Conservation (phyloP, 2,888 invertebrate species). For the Dasypogon diadema region DNA sequence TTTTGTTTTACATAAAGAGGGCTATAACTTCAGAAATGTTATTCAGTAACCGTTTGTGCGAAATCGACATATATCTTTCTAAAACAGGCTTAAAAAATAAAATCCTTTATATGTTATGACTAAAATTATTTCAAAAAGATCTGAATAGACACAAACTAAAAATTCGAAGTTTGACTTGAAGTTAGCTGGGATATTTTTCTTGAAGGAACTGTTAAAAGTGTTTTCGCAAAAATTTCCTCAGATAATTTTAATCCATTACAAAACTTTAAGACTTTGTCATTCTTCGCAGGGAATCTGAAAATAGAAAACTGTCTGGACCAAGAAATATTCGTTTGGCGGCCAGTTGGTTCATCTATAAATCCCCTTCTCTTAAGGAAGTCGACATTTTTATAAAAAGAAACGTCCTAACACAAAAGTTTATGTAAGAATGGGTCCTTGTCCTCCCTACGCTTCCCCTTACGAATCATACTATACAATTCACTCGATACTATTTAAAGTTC, state of each 20-base stretch:
- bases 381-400: conserved; percentile 2
- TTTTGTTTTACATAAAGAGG: too few species aligned
- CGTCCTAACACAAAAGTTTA: conserved; percentile 8
- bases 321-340: background rate
- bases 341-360: conserved; percentile 15
- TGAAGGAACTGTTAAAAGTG: background rate
- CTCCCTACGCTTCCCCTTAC: background rate
- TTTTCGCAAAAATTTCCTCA: background rate
- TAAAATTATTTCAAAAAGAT: too few species aligned
- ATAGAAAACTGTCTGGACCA: background rate
- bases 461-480: background rate
- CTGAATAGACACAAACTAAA: too few species aligned
- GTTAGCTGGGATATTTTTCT: background rate
- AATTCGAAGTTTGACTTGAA: too few species aligned
- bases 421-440: background rate
- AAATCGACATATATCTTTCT: too few species aligned
- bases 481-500: conserved; percentile 19
- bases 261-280: conserved; percentile 23
- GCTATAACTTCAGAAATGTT: too few species aligned
- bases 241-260: conserved; percentile 38
- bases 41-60: too few species aligned
- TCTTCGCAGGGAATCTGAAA: background rate
- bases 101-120: too few species aligned
- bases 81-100: too few species aligned
- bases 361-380: background rate